Evolutionary conservation across 2,797 vertebrate genomes (phyloP), one percentile per base, ranked within the genome.

Genomic region (Schizopygopsis pylzovi): DNA sequence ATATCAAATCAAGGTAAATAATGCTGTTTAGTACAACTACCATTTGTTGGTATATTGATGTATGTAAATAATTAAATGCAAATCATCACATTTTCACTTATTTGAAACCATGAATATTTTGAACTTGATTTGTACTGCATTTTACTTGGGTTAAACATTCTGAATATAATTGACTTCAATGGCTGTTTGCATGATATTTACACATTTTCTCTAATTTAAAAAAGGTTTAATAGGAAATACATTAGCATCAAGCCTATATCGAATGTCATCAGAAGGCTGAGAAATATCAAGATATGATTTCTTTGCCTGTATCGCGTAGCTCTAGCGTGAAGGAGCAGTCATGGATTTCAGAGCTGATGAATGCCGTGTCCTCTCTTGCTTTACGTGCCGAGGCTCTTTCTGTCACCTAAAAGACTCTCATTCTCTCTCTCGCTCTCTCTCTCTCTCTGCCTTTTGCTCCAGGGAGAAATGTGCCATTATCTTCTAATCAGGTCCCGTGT

Each of bases 401-500:
- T 85, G 80, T 89, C 85, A 82, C 54, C 6, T 73, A 39, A 22
- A 54, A 71, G 47, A 56, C 54, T 47, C 71, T 59, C 67, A 28
- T 67, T 59, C 84, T 85, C 86, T 87, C 89, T 85, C 79, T 88
- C 87, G 87, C 89, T 79, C 88, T 81, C 28, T 12, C 82, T 45
- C 72, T 41, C 43, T 49, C 41, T 1, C 45, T 82, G 33, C 67
- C 11, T 67, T 87, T 87, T 85, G 80, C 89, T 88, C 43, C 82
- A 82, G 83, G 82, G 86, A 91, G 90, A 28, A 47, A 88, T 88
- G 88, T 91, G 70, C 92, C 90, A 92, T 94, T 90, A 91, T 91
- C 93, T 92, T 94, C 93, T 92, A 90, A 94, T 93, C 91, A 90
- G 83, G 83, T 80, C 85, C 70, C 84, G 76, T 90, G 90, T 91